These are phyloP conservation scores for Craniophora ligustri DNA, from an alignment of 2,888 invertebrate genomes.

Conservation along the genomic window DNA sequence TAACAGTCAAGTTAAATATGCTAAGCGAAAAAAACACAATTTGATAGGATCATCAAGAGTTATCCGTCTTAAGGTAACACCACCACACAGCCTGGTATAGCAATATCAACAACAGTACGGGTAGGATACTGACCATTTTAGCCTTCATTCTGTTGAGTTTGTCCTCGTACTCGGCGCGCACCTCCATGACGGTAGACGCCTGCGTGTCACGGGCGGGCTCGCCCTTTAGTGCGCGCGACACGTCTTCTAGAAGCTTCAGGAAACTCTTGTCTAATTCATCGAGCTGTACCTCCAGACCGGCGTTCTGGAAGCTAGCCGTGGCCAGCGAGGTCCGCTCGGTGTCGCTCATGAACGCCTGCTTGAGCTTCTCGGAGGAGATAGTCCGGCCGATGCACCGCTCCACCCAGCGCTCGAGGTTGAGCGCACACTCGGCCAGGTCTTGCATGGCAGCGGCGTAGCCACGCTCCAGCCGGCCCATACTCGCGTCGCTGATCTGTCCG, in stretches of 20 bases:
- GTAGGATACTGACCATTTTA: slow-evolving; percentile 92
- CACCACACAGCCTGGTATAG: slow-evolving; percentile 86
- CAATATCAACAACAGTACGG: slow-evolving; percentile 82
- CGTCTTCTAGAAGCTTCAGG: slow-evolving; percentile 76
- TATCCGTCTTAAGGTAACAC: slow-evolving; percentile 80
- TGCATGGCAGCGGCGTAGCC: slow-evolving; percentile 80
- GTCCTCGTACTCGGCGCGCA: slow-evolving; percentile 91
- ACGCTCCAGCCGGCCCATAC: slow-evolving; percentile 76
- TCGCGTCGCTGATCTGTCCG: slow-evolving; percentile 65
- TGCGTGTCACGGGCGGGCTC: slow-evolving; percentile 70
- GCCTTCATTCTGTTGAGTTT: slow-evolving; percentile 94
- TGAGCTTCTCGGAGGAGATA: slow-evolving; percentile 77
- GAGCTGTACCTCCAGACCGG: slow-evolving; percentile 77
- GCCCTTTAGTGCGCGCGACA: slow-evolving; percentile 67
- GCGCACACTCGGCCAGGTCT: slow-evolving; percentile 75
- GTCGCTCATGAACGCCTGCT: slow-evolving; percentile 76
- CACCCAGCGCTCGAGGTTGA: slow-evolving; percentile 81
- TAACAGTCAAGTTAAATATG: slow-evolving; percentile 53
- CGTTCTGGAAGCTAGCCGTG: slow-evolving; percentile 71
- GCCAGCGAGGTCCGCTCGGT: slow-evolving; percentile 67
- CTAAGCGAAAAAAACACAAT: slow-evolving; percentile 66
- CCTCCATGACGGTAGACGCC: slow-evolving; percentile 82
- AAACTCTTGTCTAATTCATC: slow-evolving; percentile 80
- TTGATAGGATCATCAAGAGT: slow-evolving; percentile 57
- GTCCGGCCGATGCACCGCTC: slow-evolving; percentile 73